Percentiles rank a stretch among this genome's conserved stretches.
These are phyloP conservation scores for Herpetotheres cachinnans DNA, from an alignment of 2,113 vertebrate species.

Conservation along the genomic window DNA sequence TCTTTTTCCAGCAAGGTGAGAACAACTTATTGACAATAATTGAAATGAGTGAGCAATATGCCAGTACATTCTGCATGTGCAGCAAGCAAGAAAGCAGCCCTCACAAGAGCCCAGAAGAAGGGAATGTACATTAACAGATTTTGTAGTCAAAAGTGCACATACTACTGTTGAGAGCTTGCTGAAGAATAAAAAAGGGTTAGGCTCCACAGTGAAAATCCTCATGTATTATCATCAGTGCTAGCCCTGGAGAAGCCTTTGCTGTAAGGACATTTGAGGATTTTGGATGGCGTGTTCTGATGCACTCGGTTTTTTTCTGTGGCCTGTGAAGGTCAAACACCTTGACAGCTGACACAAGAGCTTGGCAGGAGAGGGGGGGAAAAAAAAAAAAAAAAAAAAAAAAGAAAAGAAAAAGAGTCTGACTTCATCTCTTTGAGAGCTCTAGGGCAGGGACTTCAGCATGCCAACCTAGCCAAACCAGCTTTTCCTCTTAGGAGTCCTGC, in stretches of 20 bases:
- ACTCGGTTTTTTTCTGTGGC: neutral
- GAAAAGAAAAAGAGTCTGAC: neutral
- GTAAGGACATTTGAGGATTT: neutral
- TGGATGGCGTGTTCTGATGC: neutral
- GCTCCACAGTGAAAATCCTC: neutral
- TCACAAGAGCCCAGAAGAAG: neutral
- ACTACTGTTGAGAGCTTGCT: neutral
- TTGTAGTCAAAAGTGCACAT: neutral
- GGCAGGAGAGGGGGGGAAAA: neutral
- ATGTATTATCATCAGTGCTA: neutral
- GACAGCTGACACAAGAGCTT: neutral
- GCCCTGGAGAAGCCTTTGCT: neutral
- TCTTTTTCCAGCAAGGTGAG: slow-evolving; percentile 4
- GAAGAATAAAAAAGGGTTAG: neutral
- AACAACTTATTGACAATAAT: neutral
- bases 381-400: no score
- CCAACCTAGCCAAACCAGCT: neutral
- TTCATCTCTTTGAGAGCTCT: slow-evolving; percentile 3
- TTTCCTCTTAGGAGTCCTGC: neutral
- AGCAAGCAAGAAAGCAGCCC: neutral
- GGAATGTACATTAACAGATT: neutral
- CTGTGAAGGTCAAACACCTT: slow-evolving; percentile 1
- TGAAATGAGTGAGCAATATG: neutral
- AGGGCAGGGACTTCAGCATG: neutral
- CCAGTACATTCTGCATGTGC: neutral